Evolutionary conservation across 1,140 invertebrate genomes (phyloP).

Genomic region (Hermetia illucens): DNA sequence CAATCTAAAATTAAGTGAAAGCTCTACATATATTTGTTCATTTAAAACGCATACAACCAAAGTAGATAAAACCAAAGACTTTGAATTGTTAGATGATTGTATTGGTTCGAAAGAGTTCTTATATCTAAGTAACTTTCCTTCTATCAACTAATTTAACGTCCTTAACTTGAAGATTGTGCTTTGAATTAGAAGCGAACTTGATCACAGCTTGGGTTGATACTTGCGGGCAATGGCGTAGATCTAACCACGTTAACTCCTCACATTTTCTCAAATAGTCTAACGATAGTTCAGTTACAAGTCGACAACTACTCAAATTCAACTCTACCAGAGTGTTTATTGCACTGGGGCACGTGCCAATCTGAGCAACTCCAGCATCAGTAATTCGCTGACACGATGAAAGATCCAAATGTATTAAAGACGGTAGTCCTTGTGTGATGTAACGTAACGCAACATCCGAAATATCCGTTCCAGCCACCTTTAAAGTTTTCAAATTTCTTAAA

Average conservation of each 20-base stretch:
- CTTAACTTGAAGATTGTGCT: conserved; percentile 56
- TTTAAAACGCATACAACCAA: background rate
- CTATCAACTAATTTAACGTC: conserved; percentile 57
- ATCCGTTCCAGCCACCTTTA: conserved; percentile 73
- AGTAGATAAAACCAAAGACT: background rate
- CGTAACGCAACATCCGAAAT: conserved; percentile 77
- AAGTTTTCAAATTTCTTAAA: conserved; percentile 55
- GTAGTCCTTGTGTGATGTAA: conserved; percentile 63
- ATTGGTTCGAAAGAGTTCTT: background rate
- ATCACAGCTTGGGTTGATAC: conserved; percentile 63
- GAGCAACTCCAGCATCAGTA: conserved; percentile 77
- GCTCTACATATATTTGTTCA: background rate
- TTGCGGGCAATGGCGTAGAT: conserved; percentile 59
- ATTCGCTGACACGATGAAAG: conserved; percentile 74
- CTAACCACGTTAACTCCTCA: conserved; percentile 45
- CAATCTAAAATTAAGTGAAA: too few relatives aligned
- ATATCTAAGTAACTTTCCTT: conserved; percentile 11
- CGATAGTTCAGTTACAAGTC: conserved; percentile 64
- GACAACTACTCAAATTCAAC: conserved; percentile 67
- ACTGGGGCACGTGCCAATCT: conserved; percentile 44
- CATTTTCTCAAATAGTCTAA: conserved; percentile 57
- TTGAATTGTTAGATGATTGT: background rate
- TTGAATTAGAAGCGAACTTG: conserved; percentile 62
- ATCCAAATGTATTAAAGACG: conserved; percentile 56
- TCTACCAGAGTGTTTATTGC: conserved; percentile 33